These are phyloP conservation scores for Eilema griseolum DNA, from an alignment of 2,888 invertebrate species.

Conservation along the genomic window DNA sequence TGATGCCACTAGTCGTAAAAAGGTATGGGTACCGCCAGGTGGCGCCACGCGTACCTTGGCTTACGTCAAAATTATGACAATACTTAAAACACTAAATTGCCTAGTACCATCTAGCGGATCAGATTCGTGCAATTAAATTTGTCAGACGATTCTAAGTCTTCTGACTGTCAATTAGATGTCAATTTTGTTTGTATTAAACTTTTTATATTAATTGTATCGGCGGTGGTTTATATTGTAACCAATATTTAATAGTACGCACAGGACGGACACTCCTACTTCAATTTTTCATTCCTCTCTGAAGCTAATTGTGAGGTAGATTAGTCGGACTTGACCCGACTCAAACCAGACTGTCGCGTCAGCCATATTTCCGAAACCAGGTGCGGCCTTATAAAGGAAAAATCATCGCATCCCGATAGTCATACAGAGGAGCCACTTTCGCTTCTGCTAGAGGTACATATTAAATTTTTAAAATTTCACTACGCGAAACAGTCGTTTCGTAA, in stretches of 20 bases:
- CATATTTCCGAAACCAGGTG: neutral
- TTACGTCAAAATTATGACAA: neutral
- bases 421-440: too few species aligned
- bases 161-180: neutral
- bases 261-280: neutral
- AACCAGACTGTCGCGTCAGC: neutral
- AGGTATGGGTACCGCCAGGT: neutral
- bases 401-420: neutral
- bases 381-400: neutral
- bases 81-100: neutral
- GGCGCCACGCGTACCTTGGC: neutral
- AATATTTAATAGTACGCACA: neutral
- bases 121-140: neutral
- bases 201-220: neutral
- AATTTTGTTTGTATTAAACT: neutral
- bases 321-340: neutral
- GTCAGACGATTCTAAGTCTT: neutral
- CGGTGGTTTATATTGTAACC: neutral
- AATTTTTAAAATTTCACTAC: neutral
- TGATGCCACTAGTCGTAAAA: neutral
- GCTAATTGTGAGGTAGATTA: neutral
- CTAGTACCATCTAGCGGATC: constrained; percentile 2
- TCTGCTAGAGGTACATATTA: neutral
- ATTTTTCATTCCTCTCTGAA: neutral
- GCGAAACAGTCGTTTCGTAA: neutral